These are phyloP conservation scores for Rapana venosa DNA, from an alignment of 2,888 invertebrate species.

Conservation along the genomic window DNA sequence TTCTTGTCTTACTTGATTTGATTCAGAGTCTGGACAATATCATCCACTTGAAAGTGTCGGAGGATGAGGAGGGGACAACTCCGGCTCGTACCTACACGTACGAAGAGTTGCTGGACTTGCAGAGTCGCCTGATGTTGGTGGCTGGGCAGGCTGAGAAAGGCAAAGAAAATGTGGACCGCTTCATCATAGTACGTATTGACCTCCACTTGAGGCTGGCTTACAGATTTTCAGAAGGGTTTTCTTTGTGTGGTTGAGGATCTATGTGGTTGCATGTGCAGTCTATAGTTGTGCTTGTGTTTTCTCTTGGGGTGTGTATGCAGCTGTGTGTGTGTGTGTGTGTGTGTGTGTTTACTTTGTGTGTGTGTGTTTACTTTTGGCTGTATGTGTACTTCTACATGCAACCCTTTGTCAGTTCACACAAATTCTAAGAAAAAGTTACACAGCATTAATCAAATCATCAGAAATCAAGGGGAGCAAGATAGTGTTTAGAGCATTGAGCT, in stretches of 20 bases:
- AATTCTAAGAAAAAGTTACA: no score
- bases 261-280: background rate
- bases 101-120: constrained; percentile 68
- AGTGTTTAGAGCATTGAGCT: background rate
- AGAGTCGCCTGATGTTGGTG: constrained; percentile 74
- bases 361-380: no score
- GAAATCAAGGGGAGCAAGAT: no score
- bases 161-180: constrained; percentile 66
- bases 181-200: constrained; percentile 60
- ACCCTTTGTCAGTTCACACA: no score
- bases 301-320: background rate
- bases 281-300: background rate
- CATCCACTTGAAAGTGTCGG: constrained; percentile 56
- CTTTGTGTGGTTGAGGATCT: no score
- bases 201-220: no score
- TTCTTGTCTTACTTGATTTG: background rate
- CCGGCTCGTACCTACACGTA: constrained; percentile 54
- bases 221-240: no score
- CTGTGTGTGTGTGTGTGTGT: no score
- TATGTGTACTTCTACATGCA: no score
- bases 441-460: no score
- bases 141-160: constrained; percentile 72
- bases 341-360: no score
- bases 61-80: constrained; percentile 49
- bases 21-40: constrained; percentile 54